A percentile compares a stretch with the other conserved stretches of the same genome.
phyloP scores from a whole-genome alignment of 2,797 vertebrate species.

The Selene dorsalis region DNA sequence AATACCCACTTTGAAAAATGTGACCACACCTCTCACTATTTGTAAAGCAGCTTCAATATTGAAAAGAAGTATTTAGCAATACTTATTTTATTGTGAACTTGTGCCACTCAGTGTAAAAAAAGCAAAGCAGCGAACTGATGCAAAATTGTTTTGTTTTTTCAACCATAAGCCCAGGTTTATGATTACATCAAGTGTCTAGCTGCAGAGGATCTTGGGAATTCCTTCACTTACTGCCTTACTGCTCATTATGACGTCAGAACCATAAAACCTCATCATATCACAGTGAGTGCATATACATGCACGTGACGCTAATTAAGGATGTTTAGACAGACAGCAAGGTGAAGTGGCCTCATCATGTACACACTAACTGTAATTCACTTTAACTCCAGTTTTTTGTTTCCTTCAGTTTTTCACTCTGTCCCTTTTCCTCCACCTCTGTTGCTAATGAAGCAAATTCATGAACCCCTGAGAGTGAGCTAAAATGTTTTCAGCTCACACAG shows the following conservation, averaged over 20 bases:
- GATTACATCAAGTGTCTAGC: constrained; percentile 7
- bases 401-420: neutral
- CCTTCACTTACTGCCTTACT: constrained; percentile 59
- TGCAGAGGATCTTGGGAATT: constrained; percentile 22
- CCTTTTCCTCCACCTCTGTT: neutral
- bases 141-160: neutral
- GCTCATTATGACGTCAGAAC: constrained; percentile 49
- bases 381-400: neutral
- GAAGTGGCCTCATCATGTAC: neutral
- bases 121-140: neutral
- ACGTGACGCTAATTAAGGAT: neutral
- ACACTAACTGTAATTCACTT: neutral
- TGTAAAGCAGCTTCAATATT: neutral
- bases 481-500: neutral
- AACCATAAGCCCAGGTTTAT: neutral
- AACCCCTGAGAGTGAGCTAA: too few species aligned
- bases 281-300: constrained; percentile 12
- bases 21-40: neutral
- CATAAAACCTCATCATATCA: constrained; percentile 58
- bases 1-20: neutral
- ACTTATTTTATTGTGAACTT: constrained; percentile 1
- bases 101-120: constrained; percentile 1
- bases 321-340: constrained; percentile 2
- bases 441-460: too few species aligned
- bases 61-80: neutral